phyloP scores from a whole-genome alignment of 2,113 vertebrate genomes.

The Aegotheles bennettii region DNA sequence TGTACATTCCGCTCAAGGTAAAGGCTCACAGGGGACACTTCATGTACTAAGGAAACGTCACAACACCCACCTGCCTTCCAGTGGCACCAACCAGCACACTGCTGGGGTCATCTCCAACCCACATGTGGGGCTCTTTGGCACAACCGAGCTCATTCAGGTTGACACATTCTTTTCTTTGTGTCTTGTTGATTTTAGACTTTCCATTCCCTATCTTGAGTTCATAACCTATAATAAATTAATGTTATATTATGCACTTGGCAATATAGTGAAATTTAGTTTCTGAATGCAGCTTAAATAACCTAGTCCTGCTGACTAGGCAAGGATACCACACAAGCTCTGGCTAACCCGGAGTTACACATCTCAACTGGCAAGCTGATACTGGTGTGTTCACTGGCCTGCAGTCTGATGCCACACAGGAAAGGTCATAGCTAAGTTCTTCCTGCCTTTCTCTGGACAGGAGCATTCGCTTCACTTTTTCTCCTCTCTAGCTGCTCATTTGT shows the following conservation, averaged over 20 bases:
- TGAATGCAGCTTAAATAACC: neutral
- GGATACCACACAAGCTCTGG: neutral
- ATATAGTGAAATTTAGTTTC: neutral
- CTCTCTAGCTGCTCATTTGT: neutral
- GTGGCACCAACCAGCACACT: neutral
- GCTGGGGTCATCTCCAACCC: neutral
- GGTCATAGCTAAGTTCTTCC: neutral
- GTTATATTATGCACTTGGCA: neutral
- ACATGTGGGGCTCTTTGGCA: rapidly evolving
- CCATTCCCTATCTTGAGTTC: neutral
- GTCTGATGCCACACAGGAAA: neutral
- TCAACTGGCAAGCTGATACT: neutral
- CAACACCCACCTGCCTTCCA: neutral
- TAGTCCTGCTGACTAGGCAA: neutral
- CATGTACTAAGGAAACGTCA: rapidly evolving
- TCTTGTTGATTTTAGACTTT: neutral
- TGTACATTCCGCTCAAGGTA: neutral
- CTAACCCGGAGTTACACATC: neutral
- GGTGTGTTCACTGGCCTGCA: neutral
- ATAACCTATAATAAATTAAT: neutral
- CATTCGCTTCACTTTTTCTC: neutral
- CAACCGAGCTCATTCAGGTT: neutral
- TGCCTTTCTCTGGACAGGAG: neutral
- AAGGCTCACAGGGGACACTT: neutral
- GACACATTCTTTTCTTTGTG: neutral